Conservation (phyloP, 2,888 invertebrate species). For the Caenorhabditis wallacei region DNA sequence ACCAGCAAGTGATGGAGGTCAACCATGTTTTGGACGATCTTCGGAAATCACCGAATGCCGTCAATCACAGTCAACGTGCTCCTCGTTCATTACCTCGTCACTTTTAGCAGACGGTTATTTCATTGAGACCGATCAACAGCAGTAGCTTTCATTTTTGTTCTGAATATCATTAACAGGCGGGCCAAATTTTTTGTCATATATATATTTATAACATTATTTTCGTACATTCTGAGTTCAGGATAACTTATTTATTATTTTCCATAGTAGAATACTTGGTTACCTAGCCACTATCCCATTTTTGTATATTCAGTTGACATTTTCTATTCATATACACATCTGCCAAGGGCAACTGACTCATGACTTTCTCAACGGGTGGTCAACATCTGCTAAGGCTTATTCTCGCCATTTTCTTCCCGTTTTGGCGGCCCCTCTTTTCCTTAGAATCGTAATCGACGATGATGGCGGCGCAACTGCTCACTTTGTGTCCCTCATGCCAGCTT, state of each 20-base stretch:
- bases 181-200: slow-evolving; percentile 20
- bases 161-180: slow-evolving; percentile 24
- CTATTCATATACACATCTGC: slow-evolving; percentile 48
- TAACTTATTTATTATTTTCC: not conserved
- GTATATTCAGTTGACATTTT: not conserved
- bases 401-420: slow-evolving; percentile 2
- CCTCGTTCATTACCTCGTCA: slow-evolving; percentile 64
- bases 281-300: not conserved
- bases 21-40: slow-evolving; percentile 80
- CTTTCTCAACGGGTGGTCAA: slow-evolving; percentile 42
- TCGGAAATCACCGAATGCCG: slow-evolving; percentile 73
- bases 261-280: too few relatives aligned
- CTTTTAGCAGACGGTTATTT: slow-evolving; percentile 60
- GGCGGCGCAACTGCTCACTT: slow-evolving; percentile 7
- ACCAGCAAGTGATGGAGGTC: slow-evolving; percentile 69
- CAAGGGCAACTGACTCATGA: slow-evolving; percentile 4
- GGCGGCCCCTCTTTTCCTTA: not conserved
- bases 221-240: slow-evolving; percentile 1
- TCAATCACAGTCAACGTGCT: slow-evolving; percentile 54
- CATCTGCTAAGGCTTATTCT: slow-evolving; percentile 28
- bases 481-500: not conserved
- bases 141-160: slow-evolving; percentile 1
- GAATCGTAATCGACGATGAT: not conserved
- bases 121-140: slow-evolving; percentile 56
- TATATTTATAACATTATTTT: not conserved